Evolutionary conservation across 2,888 invertebrate genomes (phyloP).

Genomic region (Andrena praecox): DNA sequence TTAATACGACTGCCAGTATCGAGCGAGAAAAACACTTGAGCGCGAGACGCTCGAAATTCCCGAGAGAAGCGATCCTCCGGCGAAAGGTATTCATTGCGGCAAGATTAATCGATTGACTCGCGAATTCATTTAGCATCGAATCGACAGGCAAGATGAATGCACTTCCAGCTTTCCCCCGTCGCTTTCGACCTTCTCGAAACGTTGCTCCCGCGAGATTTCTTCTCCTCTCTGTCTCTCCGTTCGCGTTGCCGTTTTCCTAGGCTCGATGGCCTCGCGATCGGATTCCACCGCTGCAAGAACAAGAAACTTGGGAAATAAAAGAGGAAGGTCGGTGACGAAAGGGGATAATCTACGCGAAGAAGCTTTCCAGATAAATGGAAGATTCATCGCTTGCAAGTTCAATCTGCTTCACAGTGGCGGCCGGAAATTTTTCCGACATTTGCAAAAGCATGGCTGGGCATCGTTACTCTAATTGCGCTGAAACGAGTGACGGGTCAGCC

Average conservation of each 20-base stretch:
- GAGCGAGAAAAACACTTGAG: background rate
- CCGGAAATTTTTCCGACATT: background rate
- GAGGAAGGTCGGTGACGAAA: background rate
- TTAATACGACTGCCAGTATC: slow-evolving; percentile 4
- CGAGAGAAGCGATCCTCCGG: slow-evolving; percentile 10
- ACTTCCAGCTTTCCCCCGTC: background rate
- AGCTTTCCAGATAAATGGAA: background rate
- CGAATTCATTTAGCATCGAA: slow-evolving; percentile 67
- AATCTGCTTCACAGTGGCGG: background rate
- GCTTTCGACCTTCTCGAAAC: background rate
- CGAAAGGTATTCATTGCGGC: slow-evolving; percentile 36
- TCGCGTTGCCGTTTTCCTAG: background rate
- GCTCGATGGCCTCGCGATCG: background rate
- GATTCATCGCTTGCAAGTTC: background rate
- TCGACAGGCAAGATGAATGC: slow-evolving; percentile 68
- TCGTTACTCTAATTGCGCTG: slow-evolving; percentile 39
- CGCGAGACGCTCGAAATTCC: slow-evolving; percentile 4
- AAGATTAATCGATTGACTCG: slow-evolving; percentile 65
- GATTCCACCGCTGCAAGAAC: background rate
- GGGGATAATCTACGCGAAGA: background rate
- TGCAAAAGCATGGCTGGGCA: background rate
- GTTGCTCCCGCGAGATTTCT: background rate
- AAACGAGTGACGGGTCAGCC: background rate
- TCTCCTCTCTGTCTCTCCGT: background rate
- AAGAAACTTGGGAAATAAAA: background rate